A percentile compares a stretch with the other conserved stretches of the same genome.
Conservation (phyloP, 1,140 invertebrate species). For the Chlorops oryzae region DNA sequence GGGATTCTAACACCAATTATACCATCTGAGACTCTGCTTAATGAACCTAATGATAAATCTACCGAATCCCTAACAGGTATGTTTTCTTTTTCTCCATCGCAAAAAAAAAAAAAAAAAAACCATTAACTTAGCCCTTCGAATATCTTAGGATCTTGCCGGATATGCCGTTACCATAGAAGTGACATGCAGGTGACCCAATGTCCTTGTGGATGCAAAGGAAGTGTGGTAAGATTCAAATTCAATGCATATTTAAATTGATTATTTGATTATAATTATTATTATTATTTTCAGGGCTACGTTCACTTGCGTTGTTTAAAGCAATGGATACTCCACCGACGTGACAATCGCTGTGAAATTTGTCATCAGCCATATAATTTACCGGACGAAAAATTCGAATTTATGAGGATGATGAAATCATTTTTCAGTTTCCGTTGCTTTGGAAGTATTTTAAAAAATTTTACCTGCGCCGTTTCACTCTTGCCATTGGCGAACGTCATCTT, state of each 20-base stretch:
- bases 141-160: conserved; percentile 38
- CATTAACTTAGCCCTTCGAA: conserved; percentile 28
- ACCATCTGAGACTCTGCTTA: not conserved
- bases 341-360: conserved; percentile 40
- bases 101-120: conserved; percentile 1
- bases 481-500: conserved; percentile 36
- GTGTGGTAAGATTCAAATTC: conserved; percentile 30
- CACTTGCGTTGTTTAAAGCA: conserved; percentile 39
- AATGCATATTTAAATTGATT: not conserved
- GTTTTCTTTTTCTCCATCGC: not conserved
- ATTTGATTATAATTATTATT: not conserved
- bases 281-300: conserved; percentile 28
- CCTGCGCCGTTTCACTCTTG: conserved; percentile 33
- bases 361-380: conserved; percentile 25
- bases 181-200: conserved; percentile 36
- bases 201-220: conserved; percentile 40
- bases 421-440: conserved; percentile 33
- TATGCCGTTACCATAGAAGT: conserved; percentile 38
- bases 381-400: conserved; percentile 29
- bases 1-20: not conserved
- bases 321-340: conserved; percentile 37
- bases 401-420: conserved; percentile 33
- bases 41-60: no score
- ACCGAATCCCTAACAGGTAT: not conserved
- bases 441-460: conserved; percentile 32